These are phyloP conservation scores for Pseudomyrmex flavicornis DNA, from an alignment of 1,140 invertebrate species.

Conservation along the genomic window DNA sequence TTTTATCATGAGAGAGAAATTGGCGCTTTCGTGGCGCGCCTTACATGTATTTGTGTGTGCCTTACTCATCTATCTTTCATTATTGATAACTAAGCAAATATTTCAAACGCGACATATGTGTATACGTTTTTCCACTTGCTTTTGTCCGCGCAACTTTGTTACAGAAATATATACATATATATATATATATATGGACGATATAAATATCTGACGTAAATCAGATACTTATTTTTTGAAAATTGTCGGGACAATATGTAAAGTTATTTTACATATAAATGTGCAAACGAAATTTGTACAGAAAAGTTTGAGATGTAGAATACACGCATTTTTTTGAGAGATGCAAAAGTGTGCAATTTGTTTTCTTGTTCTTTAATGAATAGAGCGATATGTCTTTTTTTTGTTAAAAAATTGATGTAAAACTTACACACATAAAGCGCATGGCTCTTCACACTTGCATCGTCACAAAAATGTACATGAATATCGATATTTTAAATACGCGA, in stretches of 20 bases:
- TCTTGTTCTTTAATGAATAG: background rate
- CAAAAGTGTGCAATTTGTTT: background rate
- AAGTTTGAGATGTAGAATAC: background rate
- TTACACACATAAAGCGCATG: background rate
- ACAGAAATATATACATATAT: too few relatives aligned
- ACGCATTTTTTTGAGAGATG: background rate
- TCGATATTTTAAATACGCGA: too few relatives aligned
- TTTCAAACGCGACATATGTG: background rate
- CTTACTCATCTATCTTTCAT: conserved; percentile 78
- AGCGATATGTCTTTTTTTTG: background rate
- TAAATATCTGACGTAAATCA: conserved; percentile 11
- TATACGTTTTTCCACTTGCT: background rate
- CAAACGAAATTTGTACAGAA: background rate
- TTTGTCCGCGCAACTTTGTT: conserved; percentile 3
- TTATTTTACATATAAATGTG: background rate
- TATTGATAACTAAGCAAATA: conserved; percentile 2
- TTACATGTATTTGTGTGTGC: conserved; percentile 78
- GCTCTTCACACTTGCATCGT: background rate
- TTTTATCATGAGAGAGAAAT: background rate
- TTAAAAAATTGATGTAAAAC: background rate
- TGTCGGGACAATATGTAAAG: conserved; percentile 1
- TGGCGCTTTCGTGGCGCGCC: background rate
- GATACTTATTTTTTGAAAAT: conserved; percentile 9
- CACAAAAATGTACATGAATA: too few relatives aligned
- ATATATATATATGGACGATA: background rate